Evolutionary conservation across 2,113 vertebrate species (phyloP), one percentile per base, ranked within the genome.

Genomic region (Labeo rohita): DNA sequence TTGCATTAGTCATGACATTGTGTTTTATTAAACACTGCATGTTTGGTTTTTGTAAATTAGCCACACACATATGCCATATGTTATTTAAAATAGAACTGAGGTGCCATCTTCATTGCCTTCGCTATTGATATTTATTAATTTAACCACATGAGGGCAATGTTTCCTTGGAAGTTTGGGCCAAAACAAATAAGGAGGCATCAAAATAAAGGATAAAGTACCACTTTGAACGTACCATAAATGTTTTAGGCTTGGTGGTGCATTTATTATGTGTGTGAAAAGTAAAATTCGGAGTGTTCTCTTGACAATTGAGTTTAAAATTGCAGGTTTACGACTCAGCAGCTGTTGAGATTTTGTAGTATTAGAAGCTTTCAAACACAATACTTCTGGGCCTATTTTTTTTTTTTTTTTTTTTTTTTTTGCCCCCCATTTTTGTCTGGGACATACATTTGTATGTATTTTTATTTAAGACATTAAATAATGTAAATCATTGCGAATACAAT

Each of bases 131-230:
- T 28, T 49, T 49, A 45, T 80, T 49, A 2, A 16, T 28, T 6
- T 82, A 66, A 28, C 63, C 80, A 83, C 80, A 70, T 39, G 65
- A 83, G 47, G 80, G 80, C 49, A 50, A 34, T 83, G 65, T 70
- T 54, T 12, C 59, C 79, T 81, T 81, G 43, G 13, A 66, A 18
- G 43, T 66, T 28, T 10, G 6, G 18, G 63, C 6, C 8, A 65
- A 65, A 47, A 28, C 6, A n/a, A 43, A 59, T 59, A 4, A 23
- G 6, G 7, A 10, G 21, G 11, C 8, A 49, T 4, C 12, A 0
- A 50, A 50, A 75, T 28, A 23, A 47, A 75, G 45, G 2, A 4
- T 34, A 65, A 49, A n/a, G 8, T 49, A 65, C 47, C 43, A 23
- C 6, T 76, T 52, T 50, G 36, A 43, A 79, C 76, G 21, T 49